Evolutionary conservation across 2,113 vertebrate species (phyloP), one percentile per base, ranked within the genome.

Genomic region (Hassar affinis): DNA sequence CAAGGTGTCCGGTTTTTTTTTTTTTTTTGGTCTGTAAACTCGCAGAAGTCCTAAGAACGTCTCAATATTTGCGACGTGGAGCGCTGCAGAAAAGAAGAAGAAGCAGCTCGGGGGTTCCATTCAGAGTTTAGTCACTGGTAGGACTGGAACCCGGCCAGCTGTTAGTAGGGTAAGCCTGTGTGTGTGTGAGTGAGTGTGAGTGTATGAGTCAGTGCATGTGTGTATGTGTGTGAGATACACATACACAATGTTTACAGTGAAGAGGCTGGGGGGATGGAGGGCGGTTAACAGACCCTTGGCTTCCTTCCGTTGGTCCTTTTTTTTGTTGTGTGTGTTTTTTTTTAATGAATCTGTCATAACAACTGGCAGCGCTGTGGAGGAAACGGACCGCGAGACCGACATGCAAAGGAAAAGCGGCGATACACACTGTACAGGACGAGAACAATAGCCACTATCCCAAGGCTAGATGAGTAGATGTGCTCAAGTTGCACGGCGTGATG

Each of bases 231-330:
- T 49, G 42, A 57, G 47, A 45, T 64, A 54, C 74, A 93, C 86
- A 91, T 87, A 86, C 89, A 22, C 79, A 88, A 86, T 93, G 93
- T 94, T 93, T 93, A 93, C 89, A 91, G 85, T 91, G 88, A 84
- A 82, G 86, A 42, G 62, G 85, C 68, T 68, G 64, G 52, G 80
- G 80, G 27, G 49, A 25, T 33, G 78, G 77, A 42, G 84, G 72
- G 88, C 64, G n/a, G n/a, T n/a, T n/a, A n/a, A 88, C 87, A 91
- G 90, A 93, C 92, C 92, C 88, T 83, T 84, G 88, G 91, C 88
- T 93, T 95, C 94, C 93, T 94, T 94, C 92, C 92, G 91, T 89
- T 89, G 79, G 88, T 80, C 79, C 49, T 38, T 88, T 90, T 71
- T n/a, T 69, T 20, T 20, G 11, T 33, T 38, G 25, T 20, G 1